Percentiles rank a stretch among this genome's conserved stretches.
These are phyloP conservation scores for Phrixothrix hirtus DNA, from an alignment of 2,888 invertebrate genomes.

Conservation along the genomic window DNA sequence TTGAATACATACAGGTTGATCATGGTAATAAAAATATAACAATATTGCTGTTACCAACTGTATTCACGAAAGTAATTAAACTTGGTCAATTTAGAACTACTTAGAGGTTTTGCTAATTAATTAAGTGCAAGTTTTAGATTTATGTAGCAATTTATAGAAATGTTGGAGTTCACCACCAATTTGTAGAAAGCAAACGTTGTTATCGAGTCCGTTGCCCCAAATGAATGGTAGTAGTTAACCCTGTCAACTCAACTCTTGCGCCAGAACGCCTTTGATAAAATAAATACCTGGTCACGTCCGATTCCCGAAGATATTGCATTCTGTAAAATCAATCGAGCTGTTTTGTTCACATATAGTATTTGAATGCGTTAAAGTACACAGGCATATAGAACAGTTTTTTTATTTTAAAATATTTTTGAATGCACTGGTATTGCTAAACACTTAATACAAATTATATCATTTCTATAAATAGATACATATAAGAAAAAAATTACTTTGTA, in stretches of 20 bases:
- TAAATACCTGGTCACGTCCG: slow-evolving; percentile 44
- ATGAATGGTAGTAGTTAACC: slow-evolving; percentile 47
- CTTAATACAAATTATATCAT: too few species aligned
- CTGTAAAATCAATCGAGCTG: slow-evolving; percentile 30
- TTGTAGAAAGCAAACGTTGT: slow-evolving; percentile 45
- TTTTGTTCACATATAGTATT: slow-evolving; percentile 24
- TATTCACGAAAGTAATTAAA: too few species aligned
- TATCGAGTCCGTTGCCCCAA: slow-evolving; percentile 43
- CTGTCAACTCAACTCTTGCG: slow-evolving; percentile 47
- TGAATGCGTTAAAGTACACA: slow-evolving; percentile 29
- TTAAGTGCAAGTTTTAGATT: slow-evolving; percentile 17
- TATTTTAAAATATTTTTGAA: too few species aligned
- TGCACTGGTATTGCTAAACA: too few species aligned
- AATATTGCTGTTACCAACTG: too few species aligned
- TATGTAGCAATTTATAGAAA: slow-evolving; percentile 32
- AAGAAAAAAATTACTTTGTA: slow-evolving; percentile 24
- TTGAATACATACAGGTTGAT: too few species aligned
- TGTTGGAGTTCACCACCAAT: slow-evolving; percentile 39
- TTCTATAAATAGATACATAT: too few species aligned
- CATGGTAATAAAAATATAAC: too few species aligned
- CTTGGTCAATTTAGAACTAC: too few species aligned
- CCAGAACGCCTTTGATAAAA: slow-evolving; percentile 39
- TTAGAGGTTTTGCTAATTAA: too few species aligned
- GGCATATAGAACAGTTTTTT: slow-evolving; percentile 10
- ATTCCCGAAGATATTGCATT: slow-evolving; percentile 33